Base-by-base conservation (phyloP, 2,797 vertebrate species). In the Hydrolagus colliei region DNA sequence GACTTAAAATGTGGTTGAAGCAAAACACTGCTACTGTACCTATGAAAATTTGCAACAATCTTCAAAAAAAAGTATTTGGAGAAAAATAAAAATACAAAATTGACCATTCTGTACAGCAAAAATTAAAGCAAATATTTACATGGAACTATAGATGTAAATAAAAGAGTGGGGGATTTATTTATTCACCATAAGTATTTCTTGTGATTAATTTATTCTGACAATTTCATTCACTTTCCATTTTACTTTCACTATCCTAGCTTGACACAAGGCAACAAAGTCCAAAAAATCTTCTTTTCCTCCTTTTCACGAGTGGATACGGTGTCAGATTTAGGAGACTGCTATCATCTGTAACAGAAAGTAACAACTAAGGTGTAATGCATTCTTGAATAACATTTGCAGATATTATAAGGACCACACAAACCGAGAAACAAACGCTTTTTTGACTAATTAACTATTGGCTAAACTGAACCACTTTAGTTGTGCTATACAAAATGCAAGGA, bases 271-370 rank as follows among this genome's bases (percentile, higher is more conserved):
- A 99, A 93, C 97, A 99, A 86, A 99, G 95, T 92, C 97, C 97
- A 90, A 98, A 98, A 94, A 99, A 98, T 89, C 97, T 95, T 93
- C 97, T 94, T 95, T 99, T 99, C 91, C 95, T 95, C 95, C 97
- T 96, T 95, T 95, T 95, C 90, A 98, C 96, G 91, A 98, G 91
- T 67, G 97, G 97, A 89, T 96, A 98, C 1, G 97, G 96, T 91
- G 97, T 96, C 93, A 99, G 94, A 92, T 98, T 98, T 91, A 98
- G 95, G 93, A 99, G 96, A 93, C 97, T 98, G 95, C 97, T 99
- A 92, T 99, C 97, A 93, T 99, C 97, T 99, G 92, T 86, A 85
- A 87, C 73, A 73, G 86, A 90, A 90, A 89, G 88, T 61, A 90
- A 82, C 76, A 32, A 79, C 16, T 16, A 12, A 18, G 16, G 62